These are phyloP conservation scores for Phyllopteryx taeniolatus DNA, from an alignment of 2,113 vertebrate species.

Conservation along the genomic window DNA sequence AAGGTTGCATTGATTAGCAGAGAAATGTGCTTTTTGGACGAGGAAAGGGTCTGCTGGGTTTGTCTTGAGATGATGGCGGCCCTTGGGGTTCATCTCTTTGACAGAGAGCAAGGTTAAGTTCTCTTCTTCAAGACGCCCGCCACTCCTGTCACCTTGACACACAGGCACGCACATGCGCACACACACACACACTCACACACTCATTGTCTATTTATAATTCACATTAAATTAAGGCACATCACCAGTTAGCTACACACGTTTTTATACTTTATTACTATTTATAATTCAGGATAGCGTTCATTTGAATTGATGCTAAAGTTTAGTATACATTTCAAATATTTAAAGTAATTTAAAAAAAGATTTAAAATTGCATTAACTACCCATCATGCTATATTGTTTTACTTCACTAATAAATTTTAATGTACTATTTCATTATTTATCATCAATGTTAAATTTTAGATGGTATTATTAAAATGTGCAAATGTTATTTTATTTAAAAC, in stretches of 20 bases:
- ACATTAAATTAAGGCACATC: neutral
- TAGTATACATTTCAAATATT: too few species aligned
- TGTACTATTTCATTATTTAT: too few species aligned
- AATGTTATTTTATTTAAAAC: too few species aligned
- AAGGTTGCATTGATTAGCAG: slow-evolving; percentile 44
- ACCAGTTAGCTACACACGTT: neutral
- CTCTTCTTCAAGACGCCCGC: neutral
- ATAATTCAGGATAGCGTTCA: too few species aligned
- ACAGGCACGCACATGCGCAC: neutral
- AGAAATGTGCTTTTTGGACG: slow-evolving; percentile 13
- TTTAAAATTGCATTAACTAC: too few species aligned
- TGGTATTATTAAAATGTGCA: too few species aligned
- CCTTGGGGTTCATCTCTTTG: slow-evolving; percentile 41
- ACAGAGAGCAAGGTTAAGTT: slow-evolving; percentile 30
- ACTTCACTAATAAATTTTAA: too few species aligned
- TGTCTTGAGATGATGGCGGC: slow-evolving; percentile 37
- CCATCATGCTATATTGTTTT: too few species aligned
- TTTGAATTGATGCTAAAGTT: too few species aligned
- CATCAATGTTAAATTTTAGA: too few species aligned
- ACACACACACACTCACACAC: neutral
- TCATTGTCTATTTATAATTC: neutral
- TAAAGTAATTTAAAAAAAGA: too few species aligned
- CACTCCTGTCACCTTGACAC: neutral
- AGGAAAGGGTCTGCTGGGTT: slow-evolving; percentile 21
- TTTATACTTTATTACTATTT: neutral